phyloP scores from a whole-genome alignment of 1,140 invertebrate genomes.

The Penaeus chinensis region DNA sequence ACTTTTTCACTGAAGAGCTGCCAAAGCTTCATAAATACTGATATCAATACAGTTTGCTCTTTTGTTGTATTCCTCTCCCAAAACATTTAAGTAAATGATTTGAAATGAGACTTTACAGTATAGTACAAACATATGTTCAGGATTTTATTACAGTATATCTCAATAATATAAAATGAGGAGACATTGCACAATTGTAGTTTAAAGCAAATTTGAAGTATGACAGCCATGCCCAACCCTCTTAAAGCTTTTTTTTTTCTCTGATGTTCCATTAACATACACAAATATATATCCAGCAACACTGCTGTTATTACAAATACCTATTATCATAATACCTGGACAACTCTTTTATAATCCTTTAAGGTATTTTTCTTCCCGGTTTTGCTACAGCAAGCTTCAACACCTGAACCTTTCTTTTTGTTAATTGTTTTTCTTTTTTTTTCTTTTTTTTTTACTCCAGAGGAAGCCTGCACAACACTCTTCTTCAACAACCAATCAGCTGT shows the following conservation, averaged over 20 bases:
- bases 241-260: too few species aligned
- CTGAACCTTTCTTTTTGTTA: too few species aligned
- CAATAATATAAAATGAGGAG: conserved; percentile 8
- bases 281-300: too few species aligned
- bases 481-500: not conserved
- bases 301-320: too few species aligned
- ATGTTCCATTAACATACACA: too few species aligned
- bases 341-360: too few species aligned
- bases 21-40: conserved; percentile 40
- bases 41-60: conserved; percentile 26
- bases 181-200: conserved; percentile 8
- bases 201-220: too few species aligned
- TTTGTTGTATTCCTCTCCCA: conserved; percentile 47
- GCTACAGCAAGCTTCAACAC: too few species aligned
- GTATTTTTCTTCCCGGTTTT: too few species aligned
- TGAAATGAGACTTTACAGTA: conserved; percentile 57
- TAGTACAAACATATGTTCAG: conserved; percentile 40
- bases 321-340: too few species aligned
- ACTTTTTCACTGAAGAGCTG: not conserved
- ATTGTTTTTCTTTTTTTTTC: not conserved
- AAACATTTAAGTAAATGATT: conserved; percentile 33
- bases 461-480: not conserved
- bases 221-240: too few species aligned
- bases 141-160: conserved; percentile 31
- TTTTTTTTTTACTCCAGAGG: not conserved